Evolutionary conservation across 2,888 invertebrate species (phyloP), one percentile per base, ranked within the genome.

Genomic region (Meta bourneti): DNA sequence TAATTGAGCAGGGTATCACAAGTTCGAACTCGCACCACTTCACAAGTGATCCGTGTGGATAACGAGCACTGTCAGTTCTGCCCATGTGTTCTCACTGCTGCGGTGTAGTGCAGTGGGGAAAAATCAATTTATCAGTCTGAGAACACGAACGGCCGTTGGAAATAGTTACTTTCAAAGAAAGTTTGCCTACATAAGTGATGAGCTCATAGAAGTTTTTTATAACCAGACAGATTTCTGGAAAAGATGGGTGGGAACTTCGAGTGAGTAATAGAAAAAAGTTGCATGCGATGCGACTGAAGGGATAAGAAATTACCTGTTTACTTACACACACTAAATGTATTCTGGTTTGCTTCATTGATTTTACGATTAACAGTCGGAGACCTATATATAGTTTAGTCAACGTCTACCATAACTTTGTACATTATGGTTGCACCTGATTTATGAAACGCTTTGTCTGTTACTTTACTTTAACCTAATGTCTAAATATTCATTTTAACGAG

Each of bases 381-480:
- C 51, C 69, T 82, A 89, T 75, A 82, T 82, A 82, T 89, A 72
- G 77, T 54, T 34, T 34, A 86, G 78, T 84, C 54, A 72, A 82
- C 81, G 20, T 79, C 6, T 71, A 81, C 61, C 88, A 77, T 74
- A 72, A 7, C 16, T 11, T 11, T 19, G 13, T 72, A 88, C 19
- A 61, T 88, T 74, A 52, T 11, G 48, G 88, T 61, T 80, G 81
- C 80, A 88, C 88, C 88, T 88, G 74, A 70, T 86, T 86, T 81
- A n/a, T 16, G 80, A 54, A 7, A 34, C 48, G 69, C n/a, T 70
- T 81, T 69, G 49, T 81, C 61, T 61, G n/a, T n/a, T 8, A 1
- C n/a, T 71, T 71, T 71, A 19, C 19, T 8, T 71, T 71, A 5
- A 34, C 34, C 34, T 4, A 4, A 34, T 34, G 4, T 34, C 34